phyloP scores from a whole-genome alignment of 2,888 invertebrate species.

The Ormyrus nitidulus region DNA sequence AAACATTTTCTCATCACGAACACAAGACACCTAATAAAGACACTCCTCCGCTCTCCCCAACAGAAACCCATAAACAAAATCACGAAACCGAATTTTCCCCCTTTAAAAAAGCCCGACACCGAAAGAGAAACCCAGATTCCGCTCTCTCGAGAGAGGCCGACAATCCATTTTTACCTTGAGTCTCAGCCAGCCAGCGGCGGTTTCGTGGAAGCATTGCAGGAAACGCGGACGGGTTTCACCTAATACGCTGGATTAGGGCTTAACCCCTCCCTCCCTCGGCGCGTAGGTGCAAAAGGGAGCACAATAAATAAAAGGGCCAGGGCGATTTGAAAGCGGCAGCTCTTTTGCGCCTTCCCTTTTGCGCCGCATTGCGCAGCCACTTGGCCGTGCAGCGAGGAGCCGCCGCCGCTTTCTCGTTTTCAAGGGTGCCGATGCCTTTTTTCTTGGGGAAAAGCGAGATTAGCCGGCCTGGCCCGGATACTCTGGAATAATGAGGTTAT shows the following conservation, averaged over 20 bases:
- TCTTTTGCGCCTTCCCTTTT: not conserved
- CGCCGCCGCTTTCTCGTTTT: conserved; percentile 43
- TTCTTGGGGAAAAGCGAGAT: conserved; percentile 4
- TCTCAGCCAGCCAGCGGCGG: conserved; percentile 29
- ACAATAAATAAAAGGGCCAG: not conserved
- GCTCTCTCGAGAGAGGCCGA: not conserved
- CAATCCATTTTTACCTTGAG: conserved; percentile 27
- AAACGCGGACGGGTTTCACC: conserved; percentile 70
- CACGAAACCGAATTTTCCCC: no score
- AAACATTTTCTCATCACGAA: no score
- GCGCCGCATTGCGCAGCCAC: not conserved
- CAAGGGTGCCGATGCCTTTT: conserved; percentile 34
- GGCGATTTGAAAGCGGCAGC: not conserved
- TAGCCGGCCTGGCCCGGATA: conserved; percentile 25
- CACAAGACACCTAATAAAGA: no score
- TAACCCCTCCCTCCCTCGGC: conserved; percentile 61
- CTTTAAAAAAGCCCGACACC: no score
- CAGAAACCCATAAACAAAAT: no score
- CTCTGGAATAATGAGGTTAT: conserved; percentile 27
- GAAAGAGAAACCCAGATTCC: not conserved
- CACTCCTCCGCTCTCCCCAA: no score
- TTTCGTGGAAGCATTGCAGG: conserved; percentile 61
- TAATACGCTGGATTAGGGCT: conserved; percentile 70
- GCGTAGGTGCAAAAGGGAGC: conserved; percentile 11
- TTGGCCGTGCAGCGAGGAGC: conserved; percentile 12